Conservation (phyloP, 1,140 invertebrate genomes). For the Aleiodes sp. region DNA sequence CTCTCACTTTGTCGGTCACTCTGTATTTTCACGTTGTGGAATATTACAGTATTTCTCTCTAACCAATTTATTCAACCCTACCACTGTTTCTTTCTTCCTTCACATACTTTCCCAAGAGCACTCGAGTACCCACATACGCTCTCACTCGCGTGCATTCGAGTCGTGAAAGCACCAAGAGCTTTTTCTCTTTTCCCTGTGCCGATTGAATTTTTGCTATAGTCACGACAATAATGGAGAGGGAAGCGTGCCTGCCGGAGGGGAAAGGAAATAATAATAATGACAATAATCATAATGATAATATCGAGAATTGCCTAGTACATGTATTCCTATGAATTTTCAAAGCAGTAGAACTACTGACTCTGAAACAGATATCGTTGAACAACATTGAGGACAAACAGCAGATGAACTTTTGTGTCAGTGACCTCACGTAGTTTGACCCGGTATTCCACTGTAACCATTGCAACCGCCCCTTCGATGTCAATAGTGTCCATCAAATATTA, state of each 20-base stretch:
- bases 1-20: slow-evolving; percentile 32
- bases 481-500: too few species aligned
- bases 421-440: background rate
- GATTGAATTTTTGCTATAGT: slow-evolving; percentile 14
- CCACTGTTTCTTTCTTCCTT: background rate
- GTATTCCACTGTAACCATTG: background rate
- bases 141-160: slow-evolving; percentile 31
- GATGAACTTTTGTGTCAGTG: background rate
- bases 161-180: slow-evolving; percentile 18
- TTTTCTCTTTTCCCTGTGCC: slow-evolving; percentile 10
- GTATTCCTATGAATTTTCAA: too few species aligned
- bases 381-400: background rate
- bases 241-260: too few species aligned
- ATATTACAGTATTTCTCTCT: slow-evolving; percentile 16
- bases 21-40: background rate
- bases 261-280: too few species aligned
- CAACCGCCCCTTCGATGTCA: too few species aligned
- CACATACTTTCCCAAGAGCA: background rate
- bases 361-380: too few species aligned
- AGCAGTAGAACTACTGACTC: too few species aligned
- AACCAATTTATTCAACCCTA: slow-evolving; percentile 22
- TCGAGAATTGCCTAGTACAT: too few species aligned
- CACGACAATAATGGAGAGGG: background rate
- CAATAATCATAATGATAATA: too few species aligned
- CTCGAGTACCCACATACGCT: background rate